Percentiles rank a stretch among this genome's conserved stretches.
These are phyloP conservation scores for Phalacrocorax aristotelis DNA, from an alignment of 2,113 vertebrate genomes.

Conservation along the genomic window DNA sequence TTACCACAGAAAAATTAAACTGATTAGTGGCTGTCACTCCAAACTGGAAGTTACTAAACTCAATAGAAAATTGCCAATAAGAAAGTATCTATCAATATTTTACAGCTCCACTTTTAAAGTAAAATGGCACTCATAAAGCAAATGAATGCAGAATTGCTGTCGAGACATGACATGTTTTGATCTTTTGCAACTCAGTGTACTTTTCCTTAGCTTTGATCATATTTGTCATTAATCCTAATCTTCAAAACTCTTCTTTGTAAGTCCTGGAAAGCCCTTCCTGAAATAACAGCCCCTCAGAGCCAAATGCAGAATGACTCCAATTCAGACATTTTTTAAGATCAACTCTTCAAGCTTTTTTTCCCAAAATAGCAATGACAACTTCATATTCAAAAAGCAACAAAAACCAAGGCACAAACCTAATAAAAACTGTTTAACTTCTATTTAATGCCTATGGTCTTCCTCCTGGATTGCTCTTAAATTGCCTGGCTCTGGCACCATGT, in stretches of 20 bases:
- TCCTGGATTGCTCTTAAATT: not conserved
- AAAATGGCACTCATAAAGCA: not conserved
- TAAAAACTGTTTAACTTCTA: not conserved
- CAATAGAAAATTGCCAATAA: not conserved
- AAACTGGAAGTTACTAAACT: not conserved
- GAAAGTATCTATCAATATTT: not conserved
- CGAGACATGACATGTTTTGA: not conserved
- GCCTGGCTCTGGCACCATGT: not conserved
- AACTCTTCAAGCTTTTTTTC: not conserved
- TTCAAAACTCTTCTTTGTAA: not conserved
- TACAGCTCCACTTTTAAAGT: not conserved
- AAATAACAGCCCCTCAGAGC: not conserved
- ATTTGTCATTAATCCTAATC: slow-evolving; percentile 13
- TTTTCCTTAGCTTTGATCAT: not conserved
- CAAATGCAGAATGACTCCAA: not conserved
- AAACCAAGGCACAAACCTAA: not conserved
- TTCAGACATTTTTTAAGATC: not conserved
- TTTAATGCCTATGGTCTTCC: not conserved
- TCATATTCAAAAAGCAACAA: not conserved
- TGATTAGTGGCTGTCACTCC: not conserved
- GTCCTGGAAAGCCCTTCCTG: not conserved
- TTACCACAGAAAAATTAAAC: not conserved
- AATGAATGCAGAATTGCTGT: not conserved
- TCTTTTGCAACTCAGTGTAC: not conserved
- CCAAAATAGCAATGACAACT: not conserved